Evolutionary conservation across 2,797 vertebrate species (phyloP).

Genomic region (Emydoidea blandingii): DNA sequence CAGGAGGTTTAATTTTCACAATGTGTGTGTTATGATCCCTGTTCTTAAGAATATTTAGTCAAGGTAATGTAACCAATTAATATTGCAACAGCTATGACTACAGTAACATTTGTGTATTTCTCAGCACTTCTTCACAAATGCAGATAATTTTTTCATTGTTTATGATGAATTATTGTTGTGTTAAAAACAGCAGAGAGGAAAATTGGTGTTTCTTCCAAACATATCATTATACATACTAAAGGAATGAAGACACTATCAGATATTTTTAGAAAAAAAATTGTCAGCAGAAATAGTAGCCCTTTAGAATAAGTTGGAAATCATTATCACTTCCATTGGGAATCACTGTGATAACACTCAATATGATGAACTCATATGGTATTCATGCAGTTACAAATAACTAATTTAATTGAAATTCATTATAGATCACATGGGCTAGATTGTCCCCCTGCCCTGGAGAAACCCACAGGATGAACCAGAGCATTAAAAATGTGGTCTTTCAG

Average conservation of each 20-base stretch:
- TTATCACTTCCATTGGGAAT: constrained; percentile 56
- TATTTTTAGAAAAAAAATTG: constrained; percentile 69
- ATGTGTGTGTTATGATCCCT: background rate
- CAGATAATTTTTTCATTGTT: constrained; percentile 44
- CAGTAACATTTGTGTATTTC: constrained; percentile 28
- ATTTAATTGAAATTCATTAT: constrained; percentile 20
- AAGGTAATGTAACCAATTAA: constrained; percentile 4
- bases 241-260: constrained; percentile 58
- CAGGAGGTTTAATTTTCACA: constrained; percentile 2
- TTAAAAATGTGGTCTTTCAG: background rate
- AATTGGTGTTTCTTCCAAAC: constrained; percentile 74
- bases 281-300: constrained; percentile 57
- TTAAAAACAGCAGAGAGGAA: constrained; percentile 64
- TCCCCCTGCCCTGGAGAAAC: background rate
- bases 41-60: background rate
- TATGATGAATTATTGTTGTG: constrained; percentile 69
- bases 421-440: background rate
- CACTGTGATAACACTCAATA: constrained; percentile 49
- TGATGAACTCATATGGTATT: constrained; percentile 30
- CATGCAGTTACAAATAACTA: constrained; percentile 23
- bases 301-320: constrained; percentile 62
- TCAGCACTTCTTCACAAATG: constrained; percentile 36
- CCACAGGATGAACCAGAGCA: background rate
- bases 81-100: background rate
- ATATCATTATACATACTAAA: constrained; percentile 65